Evolutionary conservation across 2,113 vertebrate genomes (phyloP).

Genomic region (Aptenodytes patagonicus): DNA sequence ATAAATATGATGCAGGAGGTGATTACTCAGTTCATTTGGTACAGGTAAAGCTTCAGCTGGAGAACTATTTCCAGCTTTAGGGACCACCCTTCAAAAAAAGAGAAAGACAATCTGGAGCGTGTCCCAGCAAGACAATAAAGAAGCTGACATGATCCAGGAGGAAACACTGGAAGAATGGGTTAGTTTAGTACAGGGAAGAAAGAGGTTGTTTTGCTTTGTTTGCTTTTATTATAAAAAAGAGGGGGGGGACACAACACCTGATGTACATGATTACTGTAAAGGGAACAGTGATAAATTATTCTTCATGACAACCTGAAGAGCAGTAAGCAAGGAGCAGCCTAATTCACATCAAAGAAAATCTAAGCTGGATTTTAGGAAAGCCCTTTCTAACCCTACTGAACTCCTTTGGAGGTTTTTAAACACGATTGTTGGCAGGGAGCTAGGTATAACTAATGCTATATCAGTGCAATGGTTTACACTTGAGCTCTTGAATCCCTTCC

Average conservation of each 20-base stretch:
- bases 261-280: background rate
- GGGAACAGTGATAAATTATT: background rate
- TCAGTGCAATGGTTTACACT: background rate
- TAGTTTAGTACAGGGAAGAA: background rate
- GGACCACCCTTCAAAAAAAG: background rate
- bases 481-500: background rate
- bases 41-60: background rate
- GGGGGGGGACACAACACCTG: accelerated
- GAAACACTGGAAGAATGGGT: background rate
- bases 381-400: background rate
- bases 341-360: background rate
- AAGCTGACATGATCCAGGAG: background rate
- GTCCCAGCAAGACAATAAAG: background rate
- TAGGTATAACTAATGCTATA: background rate
- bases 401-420: background rate
- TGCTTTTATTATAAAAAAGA: background rate
- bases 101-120: background rate
- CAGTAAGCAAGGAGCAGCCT: background rate
- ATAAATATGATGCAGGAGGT: background rate
- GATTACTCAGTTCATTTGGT: background rate
- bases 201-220: background rate
- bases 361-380: background rate
- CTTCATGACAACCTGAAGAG: background rate
- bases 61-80: background rate
- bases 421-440: background rate